These are phyloP conservation scores for Lampris incognitus DNA, from an alignment of 2,113 vertebrate genomes.

Conservation along the genomic window DNA sequence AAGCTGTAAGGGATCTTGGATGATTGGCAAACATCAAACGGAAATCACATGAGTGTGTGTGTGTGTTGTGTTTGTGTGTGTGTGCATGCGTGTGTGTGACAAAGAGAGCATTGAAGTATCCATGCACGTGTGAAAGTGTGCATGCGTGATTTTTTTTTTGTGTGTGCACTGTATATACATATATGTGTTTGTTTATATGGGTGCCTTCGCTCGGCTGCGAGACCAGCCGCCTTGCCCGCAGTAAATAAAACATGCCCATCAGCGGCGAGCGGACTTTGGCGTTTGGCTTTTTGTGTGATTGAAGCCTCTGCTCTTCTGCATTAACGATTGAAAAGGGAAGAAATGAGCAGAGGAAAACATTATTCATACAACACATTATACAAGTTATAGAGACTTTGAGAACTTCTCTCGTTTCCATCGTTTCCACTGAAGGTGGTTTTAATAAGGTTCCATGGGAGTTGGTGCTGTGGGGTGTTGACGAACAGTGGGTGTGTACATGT, in stretches of 20 bases:
- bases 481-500: slow-evolving; percentile 47
- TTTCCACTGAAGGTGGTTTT: slow-evolving; percentile 83
- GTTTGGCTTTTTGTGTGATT: slow-evolving; percentile 72
- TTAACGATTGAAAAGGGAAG: slow-evolving; percentile 72
- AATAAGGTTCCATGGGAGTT: slow-evolving; percentile 87
- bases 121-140: slow-evolving; percentile 22
- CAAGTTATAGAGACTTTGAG: slow-evolving; percentile 83
- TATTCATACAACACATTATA: slow-evolving; percentile 84
- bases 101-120: slow-evolving; percentile 33
- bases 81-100: slow-evolving; percentile 6
- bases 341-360: slow-evolving; percentile 79
- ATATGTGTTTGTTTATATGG: slow-evolving; percentile 1
- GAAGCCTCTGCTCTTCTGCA: slow-evolving; percentile 76
- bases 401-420: slow-evolving; percentile 79
- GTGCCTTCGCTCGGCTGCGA: slow-evolving; percentile 54
- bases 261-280: slow-evolving; percentile 68
- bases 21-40: slow-evolving; percentile 88
- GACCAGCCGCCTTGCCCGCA: slow-evolving; percentile 74
- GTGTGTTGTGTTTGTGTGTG: slow-evolving; percentile 28
- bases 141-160: slow-evolving; percentile 36
- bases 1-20: slow-evolving; percentile 83
- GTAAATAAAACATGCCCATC: slow-evolving; percentile 82
- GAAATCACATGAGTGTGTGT: slow-evolving; percentile 44
- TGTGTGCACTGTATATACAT: not conserved
- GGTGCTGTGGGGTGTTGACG: slow-evolving; percentile 73